Percentiles rank a stretch among this genome's conserved stretches.
Evolutionary conservation across 2,888 invertebrate genomes (phyloP).

Genomic region (Cephus nigrinus): DNA sequence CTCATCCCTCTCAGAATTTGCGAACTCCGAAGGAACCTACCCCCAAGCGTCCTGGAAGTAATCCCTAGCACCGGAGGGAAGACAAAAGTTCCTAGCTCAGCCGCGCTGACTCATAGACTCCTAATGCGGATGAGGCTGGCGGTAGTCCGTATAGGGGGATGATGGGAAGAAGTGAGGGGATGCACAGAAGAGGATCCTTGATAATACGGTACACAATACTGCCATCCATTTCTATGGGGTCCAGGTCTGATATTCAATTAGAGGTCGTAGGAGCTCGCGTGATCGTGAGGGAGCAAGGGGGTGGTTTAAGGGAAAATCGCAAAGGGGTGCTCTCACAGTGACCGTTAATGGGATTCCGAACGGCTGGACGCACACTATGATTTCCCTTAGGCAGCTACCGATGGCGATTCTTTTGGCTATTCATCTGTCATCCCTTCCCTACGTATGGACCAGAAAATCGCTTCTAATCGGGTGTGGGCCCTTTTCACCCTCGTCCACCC

Average conservation of each 20-base stretch:
- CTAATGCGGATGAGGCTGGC: not conserved
- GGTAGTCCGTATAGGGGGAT: not conserved
- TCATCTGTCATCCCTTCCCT: not conserved
- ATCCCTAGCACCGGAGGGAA: not conserved
- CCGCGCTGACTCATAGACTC: not conserved
- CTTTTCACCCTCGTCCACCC: not conserved
- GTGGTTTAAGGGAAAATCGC: not conserved
- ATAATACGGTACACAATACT: not conserved
- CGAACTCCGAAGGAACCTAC: not conserved
- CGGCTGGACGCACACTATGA: not conserved
- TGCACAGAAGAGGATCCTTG: not conserved
- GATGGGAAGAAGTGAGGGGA: not conserved
- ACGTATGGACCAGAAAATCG: not conserved
- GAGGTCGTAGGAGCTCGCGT: not conserved
- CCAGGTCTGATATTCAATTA: slow-evolving; percentile 3
- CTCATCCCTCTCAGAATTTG: not conserved
- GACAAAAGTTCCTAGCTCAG: not conserved
- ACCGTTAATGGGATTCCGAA: slow-evolving; percentile 4
- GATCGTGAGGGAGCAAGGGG: not conserved
- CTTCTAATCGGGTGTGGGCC: not conserved
- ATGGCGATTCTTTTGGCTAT: not conserved
- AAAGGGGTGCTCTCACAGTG: not conserved
- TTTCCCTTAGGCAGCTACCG: not conserved
- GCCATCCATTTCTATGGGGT: not conserved
- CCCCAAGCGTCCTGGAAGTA: not conserved